Evolutionary conservation across 2,113 vertebrate species (phyloP).

Genomic region (Chlamydotis undulata): DNA sequence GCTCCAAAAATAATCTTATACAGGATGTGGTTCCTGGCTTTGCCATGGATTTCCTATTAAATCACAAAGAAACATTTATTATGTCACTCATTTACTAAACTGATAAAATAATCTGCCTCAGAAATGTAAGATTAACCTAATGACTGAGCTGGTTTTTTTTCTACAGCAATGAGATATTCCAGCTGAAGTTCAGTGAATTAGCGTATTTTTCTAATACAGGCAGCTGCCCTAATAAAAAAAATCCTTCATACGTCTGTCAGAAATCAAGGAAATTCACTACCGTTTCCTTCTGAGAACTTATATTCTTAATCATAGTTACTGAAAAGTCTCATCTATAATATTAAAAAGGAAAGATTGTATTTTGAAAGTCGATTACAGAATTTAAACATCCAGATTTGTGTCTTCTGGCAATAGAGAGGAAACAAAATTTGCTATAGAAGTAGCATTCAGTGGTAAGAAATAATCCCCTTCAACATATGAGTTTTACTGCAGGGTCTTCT

Average conservation of each 20-base stretch:
- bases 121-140: not conserved
- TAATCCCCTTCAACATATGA: not conserved
- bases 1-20: not conserved
- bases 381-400: not conserved
- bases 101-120: not conserved
- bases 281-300: not conserved
- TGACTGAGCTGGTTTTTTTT: not conserved
- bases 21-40: not conserved
- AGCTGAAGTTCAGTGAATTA: not conserved
- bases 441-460: not conserved
- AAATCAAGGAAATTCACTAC: not conserved
- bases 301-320: not conserved
- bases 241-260: not conserved
- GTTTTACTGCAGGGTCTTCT: not conserved
- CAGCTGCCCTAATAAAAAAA: not conserved
- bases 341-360: not conserved
- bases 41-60: not conserved
- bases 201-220: not conserved
- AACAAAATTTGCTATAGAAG: not conserved
- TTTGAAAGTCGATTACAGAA: not conserved
- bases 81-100: not conserved
- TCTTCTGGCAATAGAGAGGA: not conserved
- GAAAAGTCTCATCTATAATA: not conserved
- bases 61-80: not conserved
- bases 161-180: not conserved